Conservation (phyloP, 2,888 invertebrate genomes). For the Torymus tubicola region DNA sequence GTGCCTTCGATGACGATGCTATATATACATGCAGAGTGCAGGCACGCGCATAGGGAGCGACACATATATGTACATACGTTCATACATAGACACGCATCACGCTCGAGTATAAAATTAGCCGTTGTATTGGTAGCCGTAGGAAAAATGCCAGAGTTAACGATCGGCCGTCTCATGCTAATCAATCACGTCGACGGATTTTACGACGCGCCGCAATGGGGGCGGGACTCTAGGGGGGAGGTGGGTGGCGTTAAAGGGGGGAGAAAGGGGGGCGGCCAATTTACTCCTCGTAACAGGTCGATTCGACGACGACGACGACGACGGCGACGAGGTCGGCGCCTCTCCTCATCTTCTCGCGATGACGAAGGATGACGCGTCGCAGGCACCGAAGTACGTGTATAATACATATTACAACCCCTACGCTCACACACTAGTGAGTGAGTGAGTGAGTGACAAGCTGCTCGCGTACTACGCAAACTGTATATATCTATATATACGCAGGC, state of each 20-base stretch:
- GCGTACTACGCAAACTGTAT: constrained; percentile 27
- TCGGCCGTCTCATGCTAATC: constrained; percentile 68
- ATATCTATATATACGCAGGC: constrained; percentile 45
- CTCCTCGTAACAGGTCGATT: constrained; percentile 67
- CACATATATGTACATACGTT: too few species aligned
- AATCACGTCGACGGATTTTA: constrained; percentile 69
- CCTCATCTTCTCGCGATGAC: constrained; percentile 63
- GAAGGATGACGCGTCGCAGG: constrained; percentile 62
- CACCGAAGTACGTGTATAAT: constrained; percentile 53
- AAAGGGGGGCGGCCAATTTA: constrained; percentile 66
- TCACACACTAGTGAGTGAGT: too few species aligned
- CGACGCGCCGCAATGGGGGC: constrained; percentile 47
- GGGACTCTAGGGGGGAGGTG: neutral
- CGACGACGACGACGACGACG: constrained; percentile 56
- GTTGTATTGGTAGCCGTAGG: constrained; percentile 13
- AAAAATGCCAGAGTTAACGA: constrained; percentile 62
- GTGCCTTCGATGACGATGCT: constrained; percentile 1
- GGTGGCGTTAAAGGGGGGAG: constrained; percentile 47
- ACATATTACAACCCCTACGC: too few species aligned
- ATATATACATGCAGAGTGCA: neutral
- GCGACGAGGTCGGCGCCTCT: too few species aligned
- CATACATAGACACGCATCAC: too few species aligned
- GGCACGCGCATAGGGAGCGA: neutral
- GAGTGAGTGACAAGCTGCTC: neutral
- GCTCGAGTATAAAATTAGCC: constrained; percentile 17